phyloP scores from a whole-genome alignment of 1,140 invertebrate genomes.

The Drosophila nasuta region DNA sequence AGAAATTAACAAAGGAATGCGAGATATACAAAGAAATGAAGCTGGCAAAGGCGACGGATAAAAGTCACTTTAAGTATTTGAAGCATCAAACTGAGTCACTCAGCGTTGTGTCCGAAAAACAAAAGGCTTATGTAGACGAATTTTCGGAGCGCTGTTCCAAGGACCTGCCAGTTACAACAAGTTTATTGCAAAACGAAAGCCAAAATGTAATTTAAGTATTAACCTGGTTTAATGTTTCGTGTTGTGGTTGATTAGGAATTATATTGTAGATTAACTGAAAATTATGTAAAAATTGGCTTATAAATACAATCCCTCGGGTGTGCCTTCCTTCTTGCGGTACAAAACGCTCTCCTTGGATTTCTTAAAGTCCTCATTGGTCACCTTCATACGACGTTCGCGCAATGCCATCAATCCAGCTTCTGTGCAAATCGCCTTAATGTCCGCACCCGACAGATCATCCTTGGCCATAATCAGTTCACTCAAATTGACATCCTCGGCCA shows the following conservation, averaged over 20 bases:
- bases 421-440: constrained; percentile 99
- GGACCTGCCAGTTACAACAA: constrained; percentile 55
- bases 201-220: constrained; percentile 46
- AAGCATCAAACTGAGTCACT: constrained; percentile 48
- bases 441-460: constrained; percentile 99
- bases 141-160: constrained; percentile 43
- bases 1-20: constrained; percentile 35
- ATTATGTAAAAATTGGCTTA: constrained; percentile 86
- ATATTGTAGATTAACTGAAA: constrained; percentile 69
- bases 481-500: constrained; percentile 98
- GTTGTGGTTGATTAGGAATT: constrained; percentile 59
- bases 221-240: constrained; percentile 63
- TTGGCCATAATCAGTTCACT: constrained; percentile 99
- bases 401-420: constrained; percentile 99
- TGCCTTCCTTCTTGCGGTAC: constrained; percentile 99
- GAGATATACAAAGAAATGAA: constrained; percentile 35
- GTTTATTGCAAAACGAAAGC: constrained; percentile 63
- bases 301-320: constrained; percentile 99
- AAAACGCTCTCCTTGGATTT: constrained; percentile 99
- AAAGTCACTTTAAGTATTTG: constrained; percentile 61
- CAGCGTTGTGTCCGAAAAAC: constrained; percentile 49
- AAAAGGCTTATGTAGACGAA: constrained; percentile 59
- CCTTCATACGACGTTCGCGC: constrained; percentile 99
- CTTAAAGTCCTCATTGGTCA: constrained; percentile 99
- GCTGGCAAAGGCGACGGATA: constrained; percentile 43